A percentile compares a stretch with the other conserved stretches of the same genome.
Evolutionary conservation across 2,797 vertebrate genomes (phyloP).

Genomic region (Sebastiscus tertius): DNA sequence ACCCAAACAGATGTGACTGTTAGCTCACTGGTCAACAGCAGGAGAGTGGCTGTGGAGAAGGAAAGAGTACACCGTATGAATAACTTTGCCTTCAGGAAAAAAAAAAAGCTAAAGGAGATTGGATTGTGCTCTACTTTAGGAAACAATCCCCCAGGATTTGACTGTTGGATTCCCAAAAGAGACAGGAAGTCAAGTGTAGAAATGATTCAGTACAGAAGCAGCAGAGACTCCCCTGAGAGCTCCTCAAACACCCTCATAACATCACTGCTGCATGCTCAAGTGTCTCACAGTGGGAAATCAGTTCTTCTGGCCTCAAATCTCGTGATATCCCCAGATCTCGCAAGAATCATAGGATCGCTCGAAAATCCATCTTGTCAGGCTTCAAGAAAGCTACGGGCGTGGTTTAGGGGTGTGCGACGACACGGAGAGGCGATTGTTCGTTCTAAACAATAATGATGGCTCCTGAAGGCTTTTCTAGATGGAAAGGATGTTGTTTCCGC

Average conservation of each 20-base stretch:
- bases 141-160: constrained; percentile 30
- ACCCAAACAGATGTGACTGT: neutral
- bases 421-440: neutral
- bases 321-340: neutral
- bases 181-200: constrained; percentile 39
- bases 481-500: neutral
- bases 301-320: neutral
- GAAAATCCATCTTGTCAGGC: neutral
- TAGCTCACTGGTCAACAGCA: neutral
- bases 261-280: neutral
- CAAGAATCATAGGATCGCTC: neutral
- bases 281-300: neutral
- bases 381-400: neutral
- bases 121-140: constrained; percentile 29
- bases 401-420: neutral
- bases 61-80: neutral
- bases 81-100: constrained; percentile 3
- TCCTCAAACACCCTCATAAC: neutral
- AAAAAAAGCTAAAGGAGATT: constrained; percentile 8
- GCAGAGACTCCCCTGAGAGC: constrained; percentile 10
- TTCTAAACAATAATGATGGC: too few species aligned
- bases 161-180: constrained; percentile 23
- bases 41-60: neutral
- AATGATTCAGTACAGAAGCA: constrained; percentile 31
- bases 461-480: neutral